Evolutionary conservation across 2,888 invertebrate genomes (phyloP).

Genomic region (Apodemia zela): DNA sequence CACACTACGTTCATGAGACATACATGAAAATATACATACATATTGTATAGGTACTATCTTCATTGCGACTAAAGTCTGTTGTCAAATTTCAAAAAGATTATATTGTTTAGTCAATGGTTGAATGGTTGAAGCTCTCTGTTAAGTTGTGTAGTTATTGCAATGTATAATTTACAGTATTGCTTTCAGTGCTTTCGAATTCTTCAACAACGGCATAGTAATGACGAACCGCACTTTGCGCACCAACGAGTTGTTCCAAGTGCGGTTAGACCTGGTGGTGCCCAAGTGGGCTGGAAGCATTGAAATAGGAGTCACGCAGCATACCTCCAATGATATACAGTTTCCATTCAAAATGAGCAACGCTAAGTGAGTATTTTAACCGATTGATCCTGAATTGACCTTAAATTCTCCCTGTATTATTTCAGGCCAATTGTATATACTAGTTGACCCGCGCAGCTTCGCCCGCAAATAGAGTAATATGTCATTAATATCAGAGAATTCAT

Average conservation of each 20-base stretch:
- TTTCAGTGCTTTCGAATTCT: slow-evolving; percentile 91
- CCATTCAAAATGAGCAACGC: slow-evolving; percentile 98
- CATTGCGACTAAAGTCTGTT: too few relatives aligned
- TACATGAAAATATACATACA: too few relatives aligned
- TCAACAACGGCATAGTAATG: slow-evolving; percentile 96
- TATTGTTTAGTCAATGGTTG: too few relatives aligned
- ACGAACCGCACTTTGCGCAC: slow-evolving; percentile 91
- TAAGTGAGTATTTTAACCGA: slow-evolving; percentile 43
- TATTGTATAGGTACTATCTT: too few relatives aligned
- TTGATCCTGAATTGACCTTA: too few relatives aligned
- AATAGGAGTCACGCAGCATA: slow-evolving; percentile 95
- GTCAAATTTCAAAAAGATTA: too few relatives aligned
- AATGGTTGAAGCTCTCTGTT: slow-evolving; percentile 1
- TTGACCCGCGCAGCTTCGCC: too few relatives aligned
- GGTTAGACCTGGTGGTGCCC: slow-evolving; percentile 93
- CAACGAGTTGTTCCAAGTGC: slow-evolving; percentile 95
- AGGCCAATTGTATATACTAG: too few relatives aligned
- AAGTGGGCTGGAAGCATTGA: slow-evolving; percentile 98
- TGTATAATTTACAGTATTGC: background rate
- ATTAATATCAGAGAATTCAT: too few relatives aligned
- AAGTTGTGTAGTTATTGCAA: background rate
- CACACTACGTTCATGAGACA: too few relatives aligned
- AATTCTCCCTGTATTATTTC: too few relatives aligned
- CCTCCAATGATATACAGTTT: slow-evolving; percentile 91
- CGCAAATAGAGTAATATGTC: too few relatives aligned